A percentile compares a stretch with the other conserved stretches of the same genome.
Conservation (phyloP, 2,113 vertebrate species). For the Melanerpes formicivorus region DNA sequence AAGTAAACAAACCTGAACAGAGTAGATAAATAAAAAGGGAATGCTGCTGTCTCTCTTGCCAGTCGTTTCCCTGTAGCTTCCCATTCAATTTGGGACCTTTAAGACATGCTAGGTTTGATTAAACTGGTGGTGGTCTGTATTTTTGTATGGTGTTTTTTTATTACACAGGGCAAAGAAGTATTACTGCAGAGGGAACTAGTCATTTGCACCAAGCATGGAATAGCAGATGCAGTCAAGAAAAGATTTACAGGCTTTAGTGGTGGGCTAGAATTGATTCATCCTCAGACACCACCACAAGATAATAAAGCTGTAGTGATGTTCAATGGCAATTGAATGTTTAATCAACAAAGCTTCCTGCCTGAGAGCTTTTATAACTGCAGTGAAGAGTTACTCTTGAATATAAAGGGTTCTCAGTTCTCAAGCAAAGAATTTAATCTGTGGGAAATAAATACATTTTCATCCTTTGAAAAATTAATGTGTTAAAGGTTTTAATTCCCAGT, state of each 20-base stretch:
- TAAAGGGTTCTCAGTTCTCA: neutral
- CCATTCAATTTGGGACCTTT: neutral
- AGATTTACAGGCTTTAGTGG: neutral
- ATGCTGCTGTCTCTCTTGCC: neutral
- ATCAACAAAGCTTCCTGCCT: neutral
- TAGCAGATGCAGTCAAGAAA: neutral
- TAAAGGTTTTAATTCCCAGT: accelerated
- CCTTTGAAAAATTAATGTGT: neutral
- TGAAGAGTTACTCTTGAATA: neutral
- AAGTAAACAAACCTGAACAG: neutral
- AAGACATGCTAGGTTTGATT: neutral
- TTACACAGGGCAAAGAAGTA: neutral
- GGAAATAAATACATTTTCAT: neutral
- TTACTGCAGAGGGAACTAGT: neutral
- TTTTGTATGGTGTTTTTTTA: neutral
- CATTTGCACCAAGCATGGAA: neutral
- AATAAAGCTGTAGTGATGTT: neutral
- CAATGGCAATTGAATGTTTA: conserved; percentile 15
- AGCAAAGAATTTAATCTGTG: neutral
- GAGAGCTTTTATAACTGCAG: neutral
- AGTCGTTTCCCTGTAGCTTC: accelerated
- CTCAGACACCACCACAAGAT: neutral
- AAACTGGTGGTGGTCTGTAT: neutral
- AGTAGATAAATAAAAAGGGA: neutral
- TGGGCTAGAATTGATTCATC: neutral